These are phyloP conservation scores for Phocoena sinus DNA, from an alignment of 2,113 vertebrate genomes.

Conservation along the genomic window DNA sequence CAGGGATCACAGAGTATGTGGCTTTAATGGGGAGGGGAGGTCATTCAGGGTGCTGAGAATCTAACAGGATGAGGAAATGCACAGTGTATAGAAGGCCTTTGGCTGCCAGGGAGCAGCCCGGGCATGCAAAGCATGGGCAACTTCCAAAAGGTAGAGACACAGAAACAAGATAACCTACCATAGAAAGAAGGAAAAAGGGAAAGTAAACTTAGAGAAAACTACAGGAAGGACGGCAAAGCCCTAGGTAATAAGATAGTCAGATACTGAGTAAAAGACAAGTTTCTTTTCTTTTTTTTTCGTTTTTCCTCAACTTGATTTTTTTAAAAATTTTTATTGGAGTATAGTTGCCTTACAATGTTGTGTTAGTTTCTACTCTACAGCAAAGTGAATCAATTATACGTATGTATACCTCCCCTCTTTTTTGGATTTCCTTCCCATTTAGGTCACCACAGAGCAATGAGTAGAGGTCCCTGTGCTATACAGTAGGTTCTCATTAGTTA, in stretches of 20 bases:
- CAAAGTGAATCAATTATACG: no score
- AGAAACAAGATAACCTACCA: not conserved
- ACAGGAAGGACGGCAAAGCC: not conserved
- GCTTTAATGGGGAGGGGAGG: not conserved
- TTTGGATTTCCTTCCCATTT: no score
- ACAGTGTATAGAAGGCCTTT: fast-evolving
- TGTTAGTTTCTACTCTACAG: no score
- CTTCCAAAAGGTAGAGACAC: not conserved
- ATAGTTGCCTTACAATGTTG: no score
- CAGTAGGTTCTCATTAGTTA: no score
- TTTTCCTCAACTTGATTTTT: no score
- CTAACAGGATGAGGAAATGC: fast-evolving
- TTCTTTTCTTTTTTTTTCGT: not conserved
- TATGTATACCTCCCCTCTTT: no score
- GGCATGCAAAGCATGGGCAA: not conserved
- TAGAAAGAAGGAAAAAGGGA: not conserved
- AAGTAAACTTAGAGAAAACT: not conserved
- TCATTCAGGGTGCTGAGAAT: no score
- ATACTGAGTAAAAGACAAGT: no score
- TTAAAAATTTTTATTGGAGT: no score
- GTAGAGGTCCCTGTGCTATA: no score
- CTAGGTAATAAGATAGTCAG: not conserved
- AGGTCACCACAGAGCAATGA: no score
- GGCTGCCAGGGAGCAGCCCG: not conserved
- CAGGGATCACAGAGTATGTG: not conserved